Percentiles rank a stretch among this genome's conserved stretches.
Evolutionary conservation across 1,140 invertebrate species (phyloP).

Genomic region (Leptestheria dahalacensis): DNA sequence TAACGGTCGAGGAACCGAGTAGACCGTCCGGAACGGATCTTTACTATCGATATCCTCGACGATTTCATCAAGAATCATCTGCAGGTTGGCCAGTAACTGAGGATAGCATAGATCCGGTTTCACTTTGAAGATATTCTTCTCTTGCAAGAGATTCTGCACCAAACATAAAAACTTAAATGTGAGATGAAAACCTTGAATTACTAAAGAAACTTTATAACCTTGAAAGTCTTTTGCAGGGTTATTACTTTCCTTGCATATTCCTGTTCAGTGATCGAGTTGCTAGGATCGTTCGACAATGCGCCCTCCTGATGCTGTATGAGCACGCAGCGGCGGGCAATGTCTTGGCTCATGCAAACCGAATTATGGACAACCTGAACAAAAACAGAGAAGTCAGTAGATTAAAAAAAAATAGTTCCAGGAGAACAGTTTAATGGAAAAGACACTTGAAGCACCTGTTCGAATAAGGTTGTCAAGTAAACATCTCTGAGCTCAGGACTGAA

Average conservation of each 20-base stretch:
- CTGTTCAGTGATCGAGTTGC: slow-evolving; percentile 25
- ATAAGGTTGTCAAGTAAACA: slow-evolving; percentile 59
- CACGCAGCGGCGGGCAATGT: slow-evolving; percentile 52
- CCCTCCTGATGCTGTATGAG: slow-evolving; percentile 38
- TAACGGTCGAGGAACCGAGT: slow-evolving; percentile 24
- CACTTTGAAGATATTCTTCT: slow-evolving; percentile 8
- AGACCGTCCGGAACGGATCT: slow-evolving; percentile 2
- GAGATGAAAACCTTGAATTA: no score
- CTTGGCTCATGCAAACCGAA: slow-evolving; percentile 53
- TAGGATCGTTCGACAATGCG: neutral
- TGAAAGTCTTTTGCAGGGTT: slow-evolving; percentile 49
- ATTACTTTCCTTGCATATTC: slow-evolving; percentile 50
- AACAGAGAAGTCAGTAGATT: neutral
- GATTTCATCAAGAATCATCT: slow-evolving; percentile 39
- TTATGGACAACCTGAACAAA: slow-evolving; percentile 50
- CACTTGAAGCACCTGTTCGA: slow-evolving; percentile 53
- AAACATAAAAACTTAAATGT: no score
- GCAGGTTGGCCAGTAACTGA: slow-evolving; percentile 34
- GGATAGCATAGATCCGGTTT: neutral
- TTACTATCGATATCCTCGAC: slow-evolving; percentile 34
- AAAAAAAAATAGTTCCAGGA: neutral
- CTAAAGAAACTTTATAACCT: no score
- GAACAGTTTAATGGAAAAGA: neutral
- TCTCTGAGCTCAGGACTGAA: slow-evolving; percentile 54
- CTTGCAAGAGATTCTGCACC: slow-evolving; percentile 2